Evolutionary conservation across 2,113 vertebrate genomes (phyloP), one percentile per base, ranked within the genome.

Genomic region (Choloepus hoffmanni): DNA sequence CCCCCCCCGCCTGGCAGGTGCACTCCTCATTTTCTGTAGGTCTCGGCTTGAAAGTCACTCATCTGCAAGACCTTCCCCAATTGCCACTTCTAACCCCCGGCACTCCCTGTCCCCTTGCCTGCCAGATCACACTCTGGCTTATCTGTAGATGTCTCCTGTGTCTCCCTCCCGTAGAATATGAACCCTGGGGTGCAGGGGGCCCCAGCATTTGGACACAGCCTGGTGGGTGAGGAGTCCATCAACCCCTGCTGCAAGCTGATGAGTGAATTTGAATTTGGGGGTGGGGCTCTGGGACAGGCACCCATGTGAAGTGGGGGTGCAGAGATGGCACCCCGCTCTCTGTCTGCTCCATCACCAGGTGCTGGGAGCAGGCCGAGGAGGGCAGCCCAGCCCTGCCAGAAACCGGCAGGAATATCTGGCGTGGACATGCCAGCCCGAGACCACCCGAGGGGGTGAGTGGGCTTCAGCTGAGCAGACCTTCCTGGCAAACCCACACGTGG

Each of bases 381-480:
- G n/a, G n/a, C 19, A 68, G 28, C 11, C 18, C 9, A 76, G 88
- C 7, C 28, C 23, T 1, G n/a, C 10, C 33, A 48, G n/a, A 60
- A 40, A 8, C 15, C 1, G 10, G 24, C 6, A 5, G 43, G 83
- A 16, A 62, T 4, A 21, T 0, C 21, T 33, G 33, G 7, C n/a
- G 53, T 21, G 28, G 45, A 15, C 0, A 2, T 2, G 3, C 50
- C 14, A 1, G 5, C 58, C 14, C 26, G 23, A 53, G 60, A 30
- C 1, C 2, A 4, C n/a, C 33, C 0, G n/a, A 76, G 7, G 24
- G 1, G 0, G 13, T 10, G 4, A 1, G 12, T 4, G 23, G 1
- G 85, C 43, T 9, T 15, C 0, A 2, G 58, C 33, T 36, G 28
- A 23, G 63, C 23, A 73, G 10, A 43, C 18, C n/a, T n/a, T n/a